Conservation (phyloP, 2,113 vertebrate genomes). For the Coturnix japonica region DNA sequence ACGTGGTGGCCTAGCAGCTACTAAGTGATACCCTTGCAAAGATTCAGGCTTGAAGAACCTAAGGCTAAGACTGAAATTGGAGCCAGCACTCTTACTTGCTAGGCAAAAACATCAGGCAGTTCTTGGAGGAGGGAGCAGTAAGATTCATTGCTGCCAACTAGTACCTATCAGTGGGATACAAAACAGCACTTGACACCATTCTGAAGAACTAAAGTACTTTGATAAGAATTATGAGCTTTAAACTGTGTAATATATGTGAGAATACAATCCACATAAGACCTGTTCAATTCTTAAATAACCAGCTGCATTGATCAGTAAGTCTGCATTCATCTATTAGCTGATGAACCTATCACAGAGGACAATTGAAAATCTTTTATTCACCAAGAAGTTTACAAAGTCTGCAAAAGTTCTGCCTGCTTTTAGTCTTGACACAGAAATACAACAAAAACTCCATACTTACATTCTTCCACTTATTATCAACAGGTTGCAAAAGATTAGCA, state of each 20-base stretch:
- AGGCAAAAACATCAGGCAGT: too few relatives aligned
- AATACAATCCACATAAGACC: background rate
- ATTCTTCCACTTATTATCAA: constrained; percentile 68
- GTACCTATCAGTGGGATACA: background rate
- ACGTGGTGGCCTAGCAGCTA: too few relatives aligned
- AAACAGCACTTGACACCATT: background rate
- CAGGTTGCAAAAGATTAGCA: constrained; percentile 61
- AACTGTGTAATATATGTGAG: fast-evolving
- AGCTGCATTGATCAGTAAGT: background rate
- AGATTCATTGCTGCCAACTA: too few relatives aligned
- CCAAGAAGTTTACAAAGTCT: background rate
- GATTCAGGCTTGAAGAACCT: too few relatives aligned
- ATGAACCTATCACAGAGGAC: background rate
- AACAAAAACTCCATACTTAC: constrained; percentile 24
- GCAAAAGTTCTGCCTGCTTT: background rate
- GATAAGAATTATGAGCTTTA: background rate
- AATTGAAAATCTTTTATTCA: background rate
- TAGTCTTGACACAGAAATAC: background rate
- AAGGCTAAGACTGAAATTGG: too few relatives aligned
- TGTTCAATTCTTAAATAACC: background rate
- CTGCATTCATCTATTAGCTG: background rate
- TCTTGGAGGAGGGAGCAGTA: too few relatives aligned
- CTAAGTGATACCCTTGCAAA: too few relatives aligned
- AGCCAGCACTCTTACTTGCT: too few relatives aligned
- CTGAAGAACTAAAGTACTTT: background rate